phyloP scores from a whole-genome alignment of 2,888 invertebrate species.

The Ommatoiulus sabulosus region DNA sequence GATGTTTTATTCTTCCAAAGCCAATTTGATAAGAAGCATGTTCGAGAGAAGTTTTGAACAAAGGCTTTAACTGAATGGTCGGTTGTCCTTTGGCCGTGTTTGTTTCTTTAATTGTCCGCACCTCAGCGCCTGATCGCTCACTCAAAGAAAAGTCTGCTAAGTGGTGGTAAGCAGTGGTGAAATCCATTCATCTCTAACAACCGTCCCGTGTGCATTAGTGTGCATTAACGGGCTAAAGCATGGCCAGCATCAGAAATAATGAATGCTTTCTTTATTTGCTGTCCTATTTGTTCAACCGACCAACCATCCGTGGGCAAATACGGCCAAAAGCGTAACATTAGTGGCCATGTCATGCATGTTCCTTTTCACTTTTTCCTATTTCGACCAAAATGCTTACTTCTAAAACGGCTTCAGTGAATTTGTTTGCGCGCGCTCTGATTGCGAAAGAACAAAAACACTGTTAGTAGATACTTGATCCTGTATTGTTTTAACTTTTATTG shows the following conservation, averaged over 20 bases:
- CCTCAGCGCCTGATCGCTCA: not conserved
- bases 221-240: slow-evolving; percentile 41
- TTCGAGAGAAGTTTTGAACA: not conserved
- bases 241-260: slow-evolving; percentile 16
- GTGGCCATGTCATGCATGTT: not conserved
- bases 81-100: not conserved
- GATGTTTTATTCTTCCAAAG: not conserved
- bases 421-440: slow-evolving; percentile 4
- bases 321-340: slow-evolving; percentile 29
- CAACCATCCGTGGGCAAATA: slow-evolving; percentile 3
- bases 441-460: not conserved
- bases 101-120: slow-evolving; percentile 30
- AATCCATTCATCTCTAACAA: slow-evolving; percentile 31
- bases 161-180: slow-evolving; percentile 26
- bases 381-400: not conserved
- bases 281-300: slow-evolving; percentile 38
- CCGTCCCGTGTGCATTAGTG: slow-evolving; percentile 48
- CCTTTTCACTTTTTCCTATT: not conserved
- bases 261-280: slow-evolving; percentile 12
- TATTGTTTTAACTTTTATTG: not conserved
- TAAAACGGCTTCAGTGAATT: not conserved
- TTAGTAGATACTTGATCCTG: not conserved
- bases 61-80: not conserved
- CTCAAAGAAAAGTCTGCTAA: not conserved
- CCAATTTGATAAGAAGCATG: not conserved